Evolutionary conservation across 2,113 vertebrate genomes (phyloP).

Genomic region (Vombatus ursinus): DNA sequence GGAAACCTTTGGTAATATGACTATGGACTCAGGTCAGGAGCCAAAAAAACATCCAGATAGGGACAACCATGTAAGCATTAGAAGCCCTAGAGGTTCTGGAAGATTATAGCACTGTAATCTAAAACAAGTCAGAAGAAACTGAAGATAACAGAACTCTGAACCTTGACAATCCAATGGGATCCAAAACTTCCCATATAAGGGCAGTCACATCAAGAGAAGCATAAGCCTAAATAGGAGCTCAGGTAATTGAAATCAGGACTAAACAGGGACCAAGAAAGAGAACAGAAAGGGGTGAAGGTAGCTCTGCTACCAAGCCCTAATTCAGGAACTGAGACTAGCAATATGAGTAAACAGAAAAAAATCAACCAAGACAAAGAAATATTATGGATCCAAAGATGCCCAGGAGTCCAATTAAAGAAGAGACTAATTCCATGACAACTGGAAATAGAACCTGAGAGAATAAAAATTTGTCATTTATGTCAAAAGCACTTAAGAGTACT

Average conservation of each 20-base stretch:
- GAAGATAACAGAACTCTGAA: neutral
- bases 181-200: neutral
- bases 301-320: neutral
- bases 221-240: neutral
- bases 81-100: neutral
- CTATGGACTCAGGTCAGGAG: too few relatives aligned
- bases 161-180: neutral
- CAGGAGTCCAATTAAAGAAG: neutral
- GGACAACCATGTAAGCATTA: neutral
- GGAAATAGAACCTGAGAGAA: neutral
- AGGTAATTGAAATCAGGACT: neutral
- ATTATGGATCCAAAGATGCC: neutral
- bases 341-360: neutral
- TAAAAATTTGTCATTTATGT: neutral
- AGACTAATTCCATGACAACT: neutral
- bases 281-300: neutral
- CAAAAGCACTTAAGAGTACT: neutral
- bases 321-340: neutral
- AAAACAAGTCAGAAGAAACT: neutral
- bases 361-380: neutral
- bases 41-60: too few relatives aligned
- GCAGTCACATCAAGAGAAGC: neutral
- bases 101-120: neutral
- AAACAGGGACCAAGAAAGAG: neutral
- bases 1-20: too few relatives aligned